Evolutionary conservation across 2,113 vertebrate species (phyloP).

Genomic region (Turnix velox): DNA sequence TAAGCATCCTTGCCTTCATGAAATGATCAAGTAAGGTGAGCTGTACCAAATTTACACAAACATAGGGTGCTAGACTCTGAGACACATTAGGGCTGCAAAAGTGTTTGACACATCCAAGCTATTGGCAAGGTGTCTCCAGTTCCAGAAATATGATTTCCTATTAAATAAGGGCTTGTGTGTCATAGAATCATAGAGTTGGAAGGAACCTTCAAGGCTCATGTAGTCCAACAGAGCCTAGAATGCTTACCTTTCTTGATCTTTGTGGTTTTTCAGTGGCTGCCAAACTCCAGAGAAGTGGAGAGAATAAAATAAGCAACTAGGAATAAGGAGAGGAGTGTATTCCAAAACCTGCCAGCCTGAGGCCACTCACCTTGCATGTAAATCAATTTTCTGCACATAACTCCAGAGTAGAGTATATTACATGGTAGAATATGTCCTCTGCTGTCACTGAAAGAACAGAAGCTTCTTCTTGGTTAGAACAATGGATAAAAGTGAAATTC

Average conservation of each 20-base stretch:
- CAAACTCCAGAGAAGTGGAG: not conserved
- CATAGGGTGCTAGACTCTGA: not conserved
- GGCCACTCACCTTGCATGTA: not conserved
- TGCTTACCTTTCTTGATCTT: not conserved
- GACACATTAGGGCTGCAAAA: not conserved
- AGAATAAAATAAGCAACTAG: not conserved
- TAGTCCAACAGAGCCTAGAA: not conserved
- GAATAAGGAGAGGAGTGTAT: not conserved
- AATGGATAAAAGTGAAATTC: not conserved
- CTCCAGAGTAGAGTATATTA: not conserved
- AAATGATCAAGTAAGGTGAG: not conserved
- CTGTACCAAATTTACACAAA: not conserved
- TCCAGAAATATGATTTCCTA: not conserved
- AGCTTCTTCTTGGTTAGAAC: not conserved
- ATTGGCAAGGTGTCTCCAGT: not conserved
- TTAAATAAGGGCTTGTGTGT: not conserved
- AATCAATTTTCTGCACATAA: not conserved
- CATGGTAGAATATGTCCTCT: not conserved
- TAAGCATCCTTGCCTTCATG: not conserved
- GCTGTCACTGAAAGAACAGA: not conserved
- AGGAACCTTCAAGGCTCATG: too few relatives aligned
- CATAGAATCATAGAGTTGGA: too few relatives aligned
- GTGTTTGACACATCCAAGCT: not conserved
- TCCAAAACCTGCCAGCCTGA: not conserved
- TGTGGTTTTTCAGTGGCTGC: not conserved